Percentiles rank a stretch among this genome's conserved stretches.
phyloP scores from a whole-genome alignment of 2,888 invertebrate genomes.

The Lasioglossum marginatum region DNA sequence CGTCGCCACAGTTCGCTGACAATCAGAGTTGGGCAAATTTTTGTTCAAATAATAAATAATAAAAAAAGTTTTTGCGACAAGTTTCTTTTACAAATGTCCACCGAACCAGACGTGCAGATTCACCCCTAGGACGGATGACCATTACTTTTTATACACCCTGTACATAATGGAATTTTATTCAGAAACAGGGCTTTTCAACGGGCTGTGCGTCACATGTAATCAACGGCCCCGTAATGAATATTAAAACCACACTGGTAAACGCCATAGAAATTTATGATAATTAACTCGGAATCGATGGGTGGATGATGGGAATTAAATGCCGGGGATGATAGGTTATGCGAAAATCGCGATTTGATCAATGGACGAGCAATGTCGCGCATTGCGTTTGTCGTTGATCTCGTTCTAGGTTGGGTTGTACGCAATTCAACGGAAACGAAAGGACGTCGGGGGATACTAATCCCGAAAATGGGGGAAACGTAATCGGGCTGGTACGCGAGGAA shows the following conservation, averaged over 20 bases:
- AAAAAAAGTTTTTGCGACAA: too few species aligned
- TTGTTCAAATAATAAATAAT: too few species aligned
- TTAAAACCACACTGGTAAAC: neutral
- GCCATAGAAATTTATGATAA: neutral
- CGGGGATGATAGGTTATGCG: neutral
- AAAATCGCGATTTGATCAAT: constrained; percentile 16
- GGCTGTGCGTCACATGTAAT: neutral
- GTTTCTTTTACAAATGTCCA: too few species aligned
- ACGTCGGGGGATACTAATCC: constrained; percentile 31
- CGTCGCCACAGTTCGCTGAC: neutral
- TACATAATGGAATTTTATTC: too few species aligned
- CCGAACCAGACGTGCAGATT: too few species aligned
- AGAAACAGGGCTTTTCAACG: too few species aligned
- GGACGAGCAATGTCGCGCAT: constrained; percentile 30
- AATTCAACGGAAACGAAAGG: constrained; percentile 39
- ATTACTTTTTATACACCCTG: too few species aligned
- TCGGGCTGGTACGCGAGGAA: constrained; percentile 15
- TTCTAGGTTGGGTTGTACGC: constrained; percentile 13
- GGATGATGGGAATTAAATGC: constrained; percentile 13
- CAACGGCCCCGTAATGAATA: neutral
- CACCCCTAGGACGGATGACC: too few species aligned
- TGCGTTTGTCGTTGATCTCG: constrained; percentile 43
- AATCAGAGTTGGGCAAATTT: too few species aligned
- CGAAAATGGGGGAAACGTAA: constrained; percentile 8
- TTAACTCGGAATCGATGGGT: neutral